phyloP scores from a whole-genome alignment of 2,113 vertebrate species.

The Stictonetta naevosa region DNA sequence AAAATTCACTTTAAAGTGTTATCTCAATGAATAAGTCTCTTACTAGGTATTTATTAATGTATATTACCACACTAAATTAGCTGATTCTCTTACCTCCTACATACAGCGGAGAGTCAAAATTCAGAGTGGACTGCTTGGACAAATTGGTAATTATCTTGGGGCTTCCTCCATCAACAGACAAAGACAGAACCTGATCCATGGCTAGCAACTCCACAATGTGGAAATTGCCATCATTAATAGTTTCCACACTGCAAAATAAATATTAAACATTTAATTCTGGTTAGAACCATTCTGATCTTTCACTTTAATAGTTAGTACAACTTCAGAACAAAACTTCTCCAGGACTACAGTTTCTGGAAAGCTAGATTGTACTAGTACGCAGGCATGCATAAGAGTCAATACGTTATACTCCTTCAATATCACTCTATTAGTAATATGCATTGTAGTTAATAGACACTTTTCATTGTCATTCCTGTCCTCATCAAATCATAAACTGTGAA shows the following conservation, averaged over 20 bases:
- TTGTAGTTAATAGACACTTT: background rate
- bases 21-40: background rate
- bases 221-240: conserved; percentile 96
- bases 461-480: background rate
- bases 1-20: background rate
- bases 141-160: conserved; percentile 94
- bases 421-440: background rate
- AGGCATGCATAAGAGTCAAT: background rate
- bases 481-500: background rate
- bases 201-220: conserved; percentile 93
- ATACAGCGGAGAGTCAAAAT: conserved; percentile 91
- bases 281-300: background rate
- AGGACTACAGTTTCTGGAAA: background rate
- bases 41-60: background rate
- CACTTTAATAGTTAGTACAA: background rate
- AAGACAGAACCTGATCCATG: conserved; percentile 90
- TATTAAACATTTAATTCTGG: background rate
- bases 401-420: background rate
- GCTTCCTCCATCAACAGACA: conserved; percentile 92
- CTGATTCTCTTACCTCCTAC: conserved; percentile 88
- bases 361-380: background rate
- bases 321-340: background rate
- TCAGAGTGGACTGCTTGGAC: conserved; percentile 91
- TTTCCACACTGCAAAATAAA: conserved; percentile 88
- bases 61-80: background rate